phyloP scores from a whole-genome alignment of 2,113 vertebrate species.

The Ceyx melanurus region DNA sequence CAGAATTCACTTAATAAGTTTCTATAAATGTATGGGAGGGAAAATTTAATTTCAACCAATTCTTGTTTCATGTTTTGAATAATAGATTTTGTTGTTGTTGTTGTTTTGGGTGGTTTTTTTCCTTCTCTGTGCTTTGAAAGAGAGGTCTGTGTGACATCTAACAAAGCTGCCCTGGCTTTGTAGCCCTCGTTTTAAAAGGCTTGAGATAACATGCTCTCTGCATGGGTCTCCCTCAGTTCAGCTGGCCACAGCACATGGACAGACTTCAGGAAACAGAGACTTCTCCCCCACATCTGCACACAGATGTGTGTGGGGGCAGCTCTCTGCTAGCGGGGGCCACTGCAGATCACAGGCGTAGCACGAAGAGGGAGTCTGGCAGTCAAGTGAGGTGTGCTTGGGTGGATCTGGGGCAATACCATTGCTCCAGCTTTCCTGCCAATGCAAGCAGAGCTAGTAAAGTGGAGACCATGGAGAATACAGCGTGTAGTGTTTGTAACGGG shows the following conservation, averaged over 20 bases:
- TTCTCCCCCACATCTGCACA: background rate
- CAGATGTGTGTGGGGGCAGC: background rate
- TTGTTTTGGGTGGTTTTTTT: background rate
- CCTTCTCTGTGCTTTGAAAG: background rate
- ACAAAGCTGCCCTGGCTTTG: background rate
- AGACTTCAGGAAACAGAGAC: background rate
- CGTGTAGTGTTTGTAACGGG: rapidly evolving
- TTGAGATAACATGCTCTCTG: background rate
- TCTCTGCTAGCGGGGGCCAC: background rate
- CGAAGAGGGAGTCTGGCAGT: background rate
- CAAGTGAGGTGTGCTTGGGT: background rate
- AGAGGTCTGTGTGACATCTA: constrained; percentile 1
- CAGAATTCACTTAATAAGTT: background rate
- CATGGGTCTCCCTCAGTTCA: background rate
- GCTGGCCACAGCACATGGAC: background rate
- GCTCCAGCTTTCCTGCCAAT: background rate
- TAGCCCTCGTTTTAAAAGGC: background rate
- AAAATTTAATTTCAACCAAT: background rate
- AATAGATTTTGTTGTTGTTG: background rate
- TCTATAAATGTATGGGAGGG: background rate
- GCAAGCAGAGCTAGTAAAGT: background rate
- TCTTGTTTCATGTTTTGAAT: background rate
- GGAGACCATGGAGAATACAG: background rate
- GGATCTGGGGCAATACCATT: background rate
- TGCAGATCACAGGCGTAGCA: background rate